Evolutionary conservation across 2,888 invertebrate genomes (phyloP), one percentile per base, ranked within the genome.

Genomic region (Eledone cirrhosa): DNA sequence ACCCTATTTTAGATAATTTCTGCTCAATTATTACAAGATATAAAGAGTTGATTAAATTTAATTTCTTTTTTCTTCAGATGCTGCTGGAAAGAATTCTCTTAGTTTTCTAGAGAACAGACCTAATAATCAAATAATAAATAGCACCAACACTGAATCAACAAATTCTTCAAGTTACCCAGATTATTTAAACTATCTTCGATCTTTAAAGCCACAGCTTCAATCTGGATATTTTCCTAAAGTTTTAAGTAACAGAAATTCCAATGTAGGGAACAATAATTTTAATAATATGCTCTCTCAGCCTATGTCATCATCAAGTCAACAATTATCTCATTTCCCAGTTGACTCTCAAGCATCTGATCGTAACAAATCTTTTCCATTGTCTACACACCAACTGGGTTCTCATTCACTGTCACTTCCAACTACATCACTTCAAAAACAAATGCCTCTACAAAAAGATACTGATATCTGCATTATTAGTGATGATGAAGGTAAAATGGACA

Each of bases 391-490:
- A 41, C 31, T 72, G 22, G 41, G 41, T 29, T 72, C 72, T 41
- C 72, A 72, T 31, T 41, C 72, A 31, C 31, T 72, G 72, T 41
- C 72, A 7, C 33, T 41, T 24, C 72, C 31, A 3, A n/a, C 72
- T 16, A 31, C 72, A 16, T 41, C 31, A 31, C 72, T 41, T 11
- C 72, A 31, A 1, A 72, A 72, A 24, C 72, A 31, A 31, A 33
- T 72, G 16, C 11, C 72, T 14, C 22, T 72, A 7, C 72, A 72
- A 72, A 72, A 72, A n/a, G 72, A 72, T 41, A 72, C 47, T 76
- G 76, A 76, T 48, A 76, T 76, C 24, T 76, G 29, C 48, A 48
- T 76, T 24, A 76, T 76, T 47, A 76, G 76, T 48, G 76, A 76
- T 76, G 76, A 76, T 24, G 76, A 76, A 47, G 48, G 76, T 16